Evolutionary conservation across 2,888 invertebrate species (phyloP), one percentile per base, ranked within the genome.

Genomic region (Noctua pronuba): DNA sequence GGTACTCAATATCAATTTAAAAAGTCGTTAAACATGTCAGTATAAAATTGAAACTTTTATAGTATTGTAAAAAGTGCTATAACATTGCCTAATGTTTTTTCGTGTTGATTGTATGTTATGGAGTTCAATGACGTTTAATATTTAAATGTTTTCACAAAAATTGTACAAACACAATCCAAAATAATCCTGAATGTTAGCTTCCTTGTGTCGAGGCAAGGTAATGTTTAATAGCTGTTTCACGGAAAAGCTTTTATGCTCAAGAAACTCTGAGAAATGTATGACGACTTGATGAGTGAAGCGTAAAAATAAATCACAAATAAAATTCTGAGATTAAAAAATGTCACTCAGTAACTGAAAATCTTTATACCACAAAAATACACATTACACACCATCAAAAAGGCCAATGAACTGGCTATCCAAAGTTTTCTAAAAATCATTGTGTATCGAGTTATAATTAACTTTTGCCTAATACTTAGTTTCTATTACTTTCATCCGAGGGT

Each of bases 1-100:
- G 84, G 68, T 81, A 84, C 68, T 76, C 71, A 41, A 81, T 79
- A 81, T 72, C 77, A 79, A 79, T 84, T 86, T 77, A 73, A 75
- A 82, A 86, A 75, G 75, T 77, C 86, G 75, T 86, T 84, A 86
- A 84, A 72, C 72, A 73, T 70, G 81, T 76, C 84, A 72, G 77
- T 69, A 35, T 60, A 67, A 83, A 84, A 79, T 72, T 83, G 73
- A 82, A 74, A 78, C 73, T 66, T 65, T 67, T 58, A 71, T n/a
- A 72, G 52, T 46, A 65, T 68, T 75, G 71, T 35, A 75, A 68
- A 75, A 75, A 75, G 21, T 72, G 7, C 16, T 72, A 69, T 60
- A 44, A 70, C 64, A 67, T 58, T 60, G 46, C 64, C 46, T 79
- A 41, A 74, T 80, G 24, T 75, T 62, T 62, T 24, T 75, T 75